phyloP scores from a whole-genome alignment of 2,797 vertebrate genomes.

The Pseudochirops corinnae region DNA sequence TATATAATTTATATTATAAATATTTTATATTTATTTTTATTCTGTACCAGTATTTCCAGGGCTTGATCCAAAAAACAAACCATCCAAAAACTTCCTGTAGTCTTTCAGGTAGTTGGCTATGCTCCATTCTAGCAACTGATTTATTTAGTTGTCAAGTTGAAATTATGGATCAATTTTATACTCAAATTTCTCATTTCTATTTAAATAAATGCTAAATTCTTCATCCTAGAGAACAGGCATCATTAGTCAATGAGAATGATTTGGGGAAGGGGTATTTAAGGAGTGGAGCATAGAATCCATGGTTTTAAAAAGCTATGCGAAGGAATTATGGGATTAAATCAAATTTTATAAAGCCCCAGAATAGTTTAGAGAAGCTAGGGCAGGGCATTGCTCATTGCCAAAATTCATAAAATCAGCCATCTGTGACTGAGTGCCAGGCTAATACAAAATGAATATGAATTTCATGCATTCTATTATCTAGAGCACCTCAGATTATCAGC shows the following conservation, averaged over 20 bases:
- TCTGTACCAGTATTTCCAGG: constrained; percentile 7
- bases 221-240: constrained; percentile 39
- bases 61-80: constrained; percentile 1
- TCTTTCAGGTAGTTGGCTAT: constrained; percentile 32
- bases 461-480: neutral
- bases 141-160: constrained; percentile 54
- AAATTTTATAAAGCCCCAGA: constrained; percentile 33
- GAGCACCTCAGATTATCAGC: neutral
- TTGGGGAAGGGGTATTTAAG: constrained; percentile 6
- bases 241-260: constrained; percentile 22
- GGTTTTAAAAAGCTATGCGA: constrained; percentile 51
- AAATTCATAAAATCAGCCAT: constrained; percentile 11
- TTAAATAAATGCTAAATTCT: constrained; percentile 48
- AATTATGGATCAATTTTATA: constrained; percentile 41
- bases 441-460: neutral
- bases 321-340: neutral
- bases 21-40: too few relatives aligned
- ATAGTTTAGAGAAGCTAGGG: constrained; percentile 19
- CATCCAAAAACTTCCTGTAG: neutral
- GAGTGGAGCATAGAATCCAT: constrained; percentile 19
- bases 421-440: neutral
- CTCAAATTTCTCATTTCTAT: constrained; percentile 58
- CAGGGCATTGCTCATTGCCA: neutral
- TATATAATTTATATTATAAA: too few relatives aligned
- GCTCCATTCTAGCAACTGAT: constrained; percentile 33